Conservation (phyloP, 2,797 vertebrate genomes). For the Diglossa cyanea region DNA sequence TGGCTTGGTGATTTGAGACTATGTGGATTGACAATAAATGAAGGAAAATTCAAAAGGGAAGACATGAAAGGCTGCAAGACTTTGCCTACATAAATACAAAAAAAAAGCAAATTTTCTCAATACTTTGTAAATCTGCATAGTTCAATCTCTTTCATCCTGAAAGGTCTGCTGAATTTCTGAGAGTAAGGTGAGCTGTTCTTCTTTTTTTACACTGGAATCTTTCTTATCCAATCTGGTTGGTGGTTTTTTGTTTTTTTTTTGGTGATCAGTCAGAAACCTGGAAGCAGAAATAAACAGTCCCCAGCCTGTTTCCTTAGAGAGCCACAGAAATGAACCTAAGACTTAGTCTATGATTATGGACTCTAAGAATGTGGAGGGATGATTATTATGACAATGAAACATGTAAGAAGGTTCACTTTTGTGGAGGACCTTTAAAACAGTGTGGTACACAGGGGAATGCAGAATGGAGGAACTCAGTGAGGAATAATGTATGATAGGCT, state of each 20-base stretch:
- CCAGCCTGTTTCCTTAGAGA: background rate
- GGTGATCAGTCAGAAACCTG: background rate
- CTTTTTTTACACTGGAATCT: background rate
- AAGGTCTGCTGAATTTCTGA: background rate
- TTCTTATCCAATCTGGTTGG: background rate
- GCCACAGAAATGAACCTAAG: background rate
- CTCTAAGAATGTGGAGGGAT: background rate
- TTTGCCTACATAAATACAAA: background rate
- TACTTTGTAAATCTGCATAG: background rate
- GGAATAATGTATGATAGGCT: background rate
- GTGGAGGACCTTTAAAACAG: background rate
- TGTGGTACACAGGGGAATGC: background rate
- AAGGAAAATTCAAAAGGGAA: background rate
- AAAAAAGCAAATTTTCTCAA: background rate
- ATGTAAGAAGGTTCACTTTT: background rate
- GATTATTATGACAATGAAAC: background rate
- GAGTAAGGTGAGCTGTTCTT: background rate
- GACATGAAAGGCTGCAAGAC: background rate
- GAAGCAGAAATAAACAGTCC: background rate
- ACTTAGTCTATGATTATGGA: background rate
- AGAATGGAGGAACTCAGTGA: background rate
- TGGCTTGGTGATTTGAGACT: background rate
- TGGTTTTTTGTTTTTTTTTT: background rate
- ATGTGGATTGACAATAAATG: background rate
- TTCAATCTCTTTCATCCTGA: background rate